phyloP scores from a whole-genome alignment of 2,113 vertebrate species.

The Parus major region DNA sequence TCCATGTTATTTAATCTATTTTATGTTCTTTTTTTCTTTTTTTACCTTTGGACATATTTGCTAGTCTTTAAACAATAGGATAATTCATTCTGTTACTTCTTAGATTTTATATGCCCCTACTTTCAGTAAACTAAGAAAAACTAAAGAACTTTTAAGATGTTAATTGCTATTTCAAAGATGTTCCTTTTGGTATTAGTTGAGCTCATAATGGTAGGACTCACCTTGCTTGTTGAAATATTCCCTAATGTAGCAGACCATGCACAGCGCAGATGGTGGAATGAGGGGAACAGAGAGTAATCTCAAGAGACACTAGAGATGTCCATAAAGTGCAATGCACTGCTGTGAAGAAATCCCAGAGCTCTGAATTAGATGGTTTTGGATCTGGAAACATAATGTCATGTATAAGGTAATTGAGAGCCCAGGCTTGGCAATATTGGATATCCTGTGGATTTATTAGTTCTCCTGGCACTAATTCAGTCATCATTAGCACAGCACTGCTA shows the following conservation, averaged over 20 bases:
- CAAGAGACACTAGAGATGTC: not conserved
- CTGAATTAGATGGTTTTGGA: not conserved
- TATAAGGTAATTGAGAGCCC: constrained; percentile 24
- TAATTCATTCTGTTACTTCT: not conserved
- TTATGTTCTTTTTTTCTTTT: not conserved
- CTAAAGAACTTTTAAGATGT: not conserved
- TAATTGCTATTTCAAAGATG: not conserved
- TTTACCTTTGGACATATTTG: not conserved
- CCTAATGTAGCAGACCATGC: not conserved
- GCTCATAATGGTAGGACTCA: not conserved
- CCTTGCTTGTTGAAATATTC: not conserved
- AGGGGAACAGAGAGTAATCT: not conserved
- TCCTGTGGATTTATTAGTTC: constrained; percentile 30
- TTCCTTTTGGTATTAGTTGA: not conserved
- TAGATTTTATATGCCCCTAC: not conserved
- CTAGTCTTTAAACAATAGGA: not conserved
- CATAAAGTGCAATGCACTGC: not conserved
- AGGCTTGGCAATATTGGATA: not conserved
- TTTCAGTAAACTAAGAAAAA: not conserved
- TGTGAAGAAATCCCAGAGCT: constrained; percentile 5
- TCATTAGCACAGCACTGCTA: not conserved
- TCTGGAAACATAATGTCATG: not conserved
- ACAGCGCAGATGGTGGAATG: not conserved
- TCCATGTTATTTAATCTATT: not conserved
- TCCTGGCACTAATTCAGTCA: constrained; percentile 26